Percentiles rank a stretch among this genome's conserved stretches.
phyloP scores from a whole-genome alignment of 2,797 vertebrate genomes.

The Acipenser ruthenus region DNA sequence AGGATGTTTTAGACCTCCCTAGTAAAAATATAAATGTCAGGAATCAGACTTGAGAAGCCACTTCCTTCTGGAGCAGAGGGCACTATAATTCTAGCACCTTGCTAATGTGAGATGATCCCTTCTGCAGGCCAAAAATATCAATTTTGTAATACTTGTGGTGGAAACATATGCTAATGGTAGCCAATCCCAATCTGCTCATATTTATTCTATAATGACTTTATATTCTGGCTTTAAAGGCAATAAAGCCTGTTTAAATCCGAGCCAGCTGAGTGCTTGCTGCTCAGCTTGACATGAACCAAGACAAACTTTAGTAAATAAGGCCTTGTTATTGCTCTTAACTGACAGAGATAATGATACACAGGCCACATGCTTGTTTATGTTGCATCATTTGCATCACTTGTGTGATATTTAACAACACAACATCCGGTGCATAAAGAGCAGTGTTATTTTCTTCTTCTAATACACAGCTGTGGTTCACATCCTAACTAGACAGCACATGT shows the following conservation, averaged over 20 bases:
- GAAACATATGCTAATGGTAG: conserved; percentile 38
- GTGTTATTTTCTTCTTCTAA: too few species aligned
- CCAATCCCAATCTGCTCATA: conserved; percentile 29
- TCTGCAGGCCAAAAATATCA: conserved; percentile 25
- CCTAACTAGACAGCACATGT: too few species aligned
- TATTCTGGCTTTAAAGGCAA: conserved; percentile 32
- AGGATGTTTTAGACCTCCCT: neutral
- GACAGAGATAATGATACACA: conserved; percentile 10
- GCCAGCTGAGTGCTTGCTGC: conserved; percentile 26
- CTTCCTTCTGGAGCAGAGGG: conserved; percentile 10
- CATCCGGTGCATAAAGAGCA: neutral
- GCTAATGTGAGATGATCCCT: conserved; percentile 34
- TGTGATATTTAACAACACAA: conserved; percentile 16
- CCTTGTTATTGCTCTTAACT: conserved; percentile 23
- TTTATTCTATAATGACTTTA: conserved; percentile 40
- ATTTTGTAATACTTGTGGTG: conserved; percentile 28
- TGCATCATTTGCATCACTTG: conserved; percentile 12
- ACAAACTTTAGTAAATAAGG: conserved; percentile 10
- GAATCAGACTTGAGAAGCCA: conserved; percentile 17
- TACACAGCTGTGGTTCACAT: too few species aligned
- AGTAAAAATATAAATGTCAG: conserved; percentile 14
- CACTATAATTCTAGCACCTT: conserved; percentile 33
- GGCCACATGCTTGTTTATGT: conserved; percentile 6
- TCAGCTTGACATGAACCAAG: conserved; percentile 12
- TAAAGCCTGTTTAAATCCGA: conserved; percentile 23